Percentiles rank a stretch among this genome's conserved stretches.
Evolutionary conservation across 2,113 vertebrate species (phyloP).

Genomic region (Forbesichthys agassizii): DNA sequence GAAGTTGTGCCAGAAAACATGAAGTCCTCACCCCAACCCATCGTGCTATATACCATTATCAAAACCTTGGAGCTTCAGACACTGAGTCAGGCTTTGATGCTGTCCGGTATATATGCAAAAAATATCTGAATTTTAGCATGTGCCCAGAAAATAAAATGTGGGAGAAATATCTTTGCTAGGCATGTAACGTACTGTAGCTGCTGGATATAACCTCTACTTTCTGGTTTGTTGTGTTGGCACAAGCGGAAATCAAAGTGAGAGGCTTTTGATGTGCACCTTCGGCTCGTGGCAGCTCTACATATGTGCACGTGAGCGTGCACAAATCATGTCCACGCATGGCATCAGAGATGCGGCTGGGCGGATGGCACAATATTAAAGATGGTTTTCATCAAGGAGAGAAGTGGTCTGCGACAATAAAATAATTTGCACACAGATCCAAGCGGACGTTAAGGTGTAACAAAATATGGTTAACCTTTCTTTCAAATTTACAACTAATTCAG

Average conservation of each 20-base stretch:
- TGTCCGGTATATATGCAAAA: slow-evolving; percentile 1
- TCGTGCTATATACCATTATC: background rate
- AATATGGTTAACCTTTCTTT: too few relatives aligned
- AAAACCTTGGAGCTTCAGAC: background rate
- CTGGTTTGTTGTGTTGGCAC: slow-evolving; percentile 1
- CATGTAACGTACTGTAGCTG: slow-evolving; percentile 3
- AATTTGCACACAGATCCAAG: too few relatives aligned
- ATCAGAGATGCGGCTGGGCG: slow-evolving; percentile 28
- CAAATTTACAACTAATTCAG: too few relatives aligned
- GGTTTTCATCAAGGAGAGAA: slow-evolving; percentile 16
- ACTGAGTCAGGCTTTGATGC: slow-evolving; percentile 2
- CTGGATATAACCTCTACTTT: slow-evolving; percentile 1
- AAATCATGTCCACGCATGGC: slow-evolving; percentile 18
- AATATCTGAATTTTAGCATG: slow-evolving; percentile 8
- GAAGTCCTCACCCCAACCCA: background rate
- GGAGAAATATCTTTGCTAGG: slow-evolving; percentile 6
- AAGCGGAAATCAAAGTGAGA: slow-evolving; percentile 6
- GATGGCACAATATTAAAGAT: slow-evolving; percentile 21
- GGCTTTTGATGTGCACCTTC: slow-evolving; percentile 31
- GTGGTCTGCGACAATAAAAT: background rate
- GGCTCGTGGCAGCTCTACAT: slow-evolving; percentile 19
- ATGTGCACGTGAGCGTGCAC: background rate
- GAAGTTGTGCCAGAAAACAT: slow-evolving; percentile 9
- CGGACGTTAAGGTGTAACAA: too few relatives aligned
- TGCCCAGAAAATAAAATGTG: slow-evolving; percentile 3